Base-by-base conservation (phyloP, 37 sponge, comb jelly and placozoan genomes). In the Aphrocallistes beatrix region DNA sequence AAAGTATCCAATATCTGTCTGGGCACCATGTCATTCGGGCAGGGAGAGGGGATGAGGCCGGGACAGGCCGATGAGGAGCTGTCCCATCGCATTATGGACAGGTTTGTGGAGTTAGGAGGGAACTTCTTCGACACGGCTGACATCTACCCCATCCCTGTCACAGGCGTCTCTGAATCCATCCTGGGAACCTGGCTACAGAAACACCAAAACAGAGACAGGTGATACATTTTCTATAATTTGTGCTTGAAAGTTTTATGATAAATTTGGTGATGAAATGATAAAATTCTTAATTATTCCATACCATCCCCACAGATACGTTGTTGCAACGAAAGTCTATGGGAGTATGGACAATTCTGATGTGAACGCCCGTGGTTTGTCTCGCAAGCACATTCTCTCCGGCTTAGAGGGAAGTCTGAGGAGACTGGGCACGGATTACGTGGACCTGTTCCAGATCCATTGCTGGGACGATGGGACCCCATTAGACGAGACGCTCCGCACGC, bases 111-210 rank as follows among this genome's bases (percentile, higher is more conserved):
- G 32, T 51, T 87, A 0, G 96, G 96, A 37, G 96, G 96, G 16
- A 95, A 95, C 86, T 95, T 95, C 89, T 88, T 95, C 37, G 96
- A 95, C 85, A 95, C 96, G 23, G 93, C 96, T 21, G 93, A 95
- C 69, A 86, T 93, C 19, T 95, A 95, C 83, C 90, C 89, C 82
- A 37, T 38, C 10, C 83, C 83, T 13, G 23, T 38, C 38, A 83
- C 40, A 45, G 96, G 96, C 13, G 39, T 89, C 17, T 89, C 91
- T 21, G 96, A 95, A 86, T 81, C 38, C 13, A 91, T 93, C 81
- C 87, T 95, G 37, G 96, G 96, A 34, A 82, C 1, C 37, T 93
- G 94, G 94, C 85, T 93, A 82, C 39, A 1, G 13, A 91, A 88
- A 47, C 85, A 82, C 28, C 88, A 83, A 23, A 75, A 89, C 81